Conservation (phyloP, 1,140 invertebrate genomes). For the Cataglyphis hispanica region DNA sequence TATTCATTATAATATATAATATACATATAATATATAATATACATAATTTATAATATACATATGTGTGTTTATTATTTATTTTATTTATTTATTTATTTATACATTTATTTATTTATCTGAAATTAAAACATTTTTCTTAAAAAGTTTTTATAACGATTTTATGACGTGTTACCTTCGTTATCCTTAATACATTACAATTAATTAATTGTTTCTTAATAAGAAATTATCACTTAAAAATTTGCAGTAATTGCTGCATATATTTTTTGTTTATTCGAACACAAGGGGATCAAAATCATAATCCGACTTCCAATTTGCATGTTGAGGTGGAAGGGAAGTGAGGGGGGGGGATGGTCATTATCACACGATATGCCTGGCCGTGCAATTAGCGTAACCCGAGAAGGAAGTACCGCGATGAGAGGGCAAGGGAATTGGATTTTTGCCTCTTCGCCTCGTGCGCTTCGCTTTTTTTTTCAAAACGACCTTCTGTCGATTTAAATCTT, state of each 20-base stretch:
- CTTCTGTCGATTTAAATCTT: background rate
- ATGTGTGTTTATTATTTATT: no score
- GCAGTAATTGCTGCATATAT: no score
- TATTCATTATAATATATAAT: no score
- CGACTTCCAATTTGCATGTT: no score
- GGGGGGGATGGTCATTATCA: background rate
- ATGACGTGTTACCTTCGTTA: background rate
- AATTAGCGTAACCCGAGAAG: conserved; percentile 38
- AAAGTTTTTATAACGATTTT: no score
- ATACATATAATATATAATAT: no score
- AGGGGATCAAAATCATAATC: background rate
- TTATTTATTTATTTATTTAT: no score
- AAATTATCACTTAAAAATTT: no score
- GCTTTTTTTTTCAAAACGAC: background rate
- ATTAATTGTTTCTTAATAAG: background rate
- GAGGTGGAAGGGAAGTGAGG: no score
- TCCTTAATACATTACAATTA: background rate
- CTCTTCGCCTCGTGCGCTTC: background rate
- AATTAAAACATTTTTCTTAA: background rate
- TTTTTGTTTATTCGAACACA: no score
- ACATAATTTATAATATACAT: no score
- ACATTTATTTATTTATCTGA: no score
- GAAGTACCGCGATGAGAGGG: background rate
- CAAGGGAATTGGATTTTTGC: background rate
- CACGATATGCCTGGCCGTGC: background rate